These are phyloP conservation scores for Eristalis arbustorum DNA, from an alignment of 2,888 invertebrate species.

Conservation along the genomic window DNA sequence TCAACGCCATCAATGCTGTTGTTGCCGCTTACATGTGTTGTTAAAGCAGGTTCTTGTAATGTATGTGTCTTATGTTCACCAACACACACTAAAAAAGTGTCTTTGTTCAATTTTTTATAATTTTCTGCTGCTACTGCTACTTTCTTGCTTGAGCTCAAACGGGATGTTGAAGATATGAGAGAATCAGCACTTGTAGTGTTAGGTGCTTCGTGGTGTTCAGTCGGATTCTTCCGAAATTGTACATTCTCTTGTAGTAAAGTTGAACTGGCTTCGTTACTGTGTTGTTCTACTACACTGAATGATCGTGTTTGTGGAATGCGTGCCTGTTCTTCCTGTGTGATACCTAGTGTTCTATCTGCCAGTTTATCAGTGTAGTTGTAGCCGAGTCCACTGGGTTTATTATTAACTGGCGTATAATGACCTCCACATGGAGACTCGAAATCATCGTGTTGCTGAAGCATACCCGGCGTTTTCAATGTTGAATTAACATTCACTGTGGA, in stretches of 20 bases:
- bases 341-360: constrained; percentile 34
- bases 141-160: constrained; percentile 59
- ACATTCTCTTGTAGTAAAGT: constrained; percentile 52
- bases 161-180: constrained; percentile 57
- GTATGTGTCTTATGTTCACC: constrained; percentile 49
- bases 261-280: constrained; percentile 42
- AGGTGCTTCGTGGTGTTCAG: constrained; percentile 48
- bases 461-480: constrained; percentile 53
- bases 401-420: constrained; percentile 67
- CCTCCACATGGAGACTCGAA: constrained; percentile 55
- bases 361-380: constrained; percentile 57
- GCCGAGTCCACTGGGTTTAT: constrained; percentile 56
- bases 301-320: constrained; percentile 21
- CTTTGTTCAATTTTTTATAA: constrained; percentile 63
- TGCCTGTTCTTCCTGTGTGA: constrained; percentile 39
- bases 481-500: constrained; percentile 37
- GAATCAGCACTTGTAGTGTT: constrained; percentile 60
- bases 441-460: constrained; percentile 36
- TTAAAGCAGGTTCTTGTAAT: constrained; percentile 64
- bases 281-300: constrained; percentile 44
- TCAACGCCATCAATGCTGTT: constrained; percentile 25
- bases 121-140: constrained; percentile 55
- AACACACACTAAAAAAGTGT: constrained; percentile 44
- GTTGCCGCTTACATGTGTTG: constrained; percentile 46
- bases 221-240: constrained; percentile 58